Evolutionary conservation across 1,140 invertebrate species (phyloP), one percentile per base, ranked within the genome.

Genomic region (Oryzaephilus surinamensis): DNA sequence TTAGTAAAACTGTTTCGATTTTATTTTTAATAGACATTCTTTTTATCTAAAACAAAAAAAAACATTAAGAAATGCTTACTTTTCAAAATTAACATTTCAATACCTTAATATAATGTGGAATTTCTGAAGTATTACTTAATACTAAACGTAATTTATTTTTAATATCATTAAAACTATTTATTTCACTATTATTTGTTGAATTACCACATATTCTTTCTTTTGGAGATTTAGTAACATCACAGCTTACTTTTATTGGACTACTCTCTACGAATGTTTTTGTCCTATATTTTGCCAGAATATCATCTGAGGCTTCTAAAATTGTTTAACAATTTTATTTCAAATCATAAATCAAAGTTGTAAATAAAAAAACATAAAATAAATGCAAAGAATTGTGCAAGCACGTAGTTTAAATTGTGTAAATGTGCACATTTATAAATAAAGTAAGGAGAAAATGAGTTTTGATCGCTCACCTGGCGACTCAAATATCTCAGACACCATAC

Each of bases 281-380:
- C 10, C 92, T 70, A 62, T 97, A 97, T 58, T 96, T 97, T 15
- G 87, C 91, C 46, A 97, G 71, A 54, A 97, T 97, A 55, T 96
- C 92, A 57, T 97, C 92, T 8, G 84, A 78, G 23, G 76, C 77
- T 62, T 90, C 87, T 74, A 47, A 30, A 61, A 65, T 46, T 31
- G 21, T 19, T 44, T 8, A 35, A n/a, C 13, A 39, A 38, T 3
- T 14, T 34, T 20, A 12, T 34, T 8, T 19, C 13, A 27, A 14
- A 24, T 7, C 19, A 39, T 21, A 41, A 27, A 19, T 8, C 12
- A 40, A 5, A 34, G 16, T 15, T 26, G 14, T n/a, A 12, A 13
- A 23, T n/a, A 30, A 15, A 14, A 15, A 0, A 11, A 15, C 7
- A 30, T 6, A 10, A 11, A 31, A 21, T n/a, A n/a, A n/a, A n/a